Conservation (phyloP, 2,888 invertebrate species). For the Gandaritis pyraliata region DNA sequence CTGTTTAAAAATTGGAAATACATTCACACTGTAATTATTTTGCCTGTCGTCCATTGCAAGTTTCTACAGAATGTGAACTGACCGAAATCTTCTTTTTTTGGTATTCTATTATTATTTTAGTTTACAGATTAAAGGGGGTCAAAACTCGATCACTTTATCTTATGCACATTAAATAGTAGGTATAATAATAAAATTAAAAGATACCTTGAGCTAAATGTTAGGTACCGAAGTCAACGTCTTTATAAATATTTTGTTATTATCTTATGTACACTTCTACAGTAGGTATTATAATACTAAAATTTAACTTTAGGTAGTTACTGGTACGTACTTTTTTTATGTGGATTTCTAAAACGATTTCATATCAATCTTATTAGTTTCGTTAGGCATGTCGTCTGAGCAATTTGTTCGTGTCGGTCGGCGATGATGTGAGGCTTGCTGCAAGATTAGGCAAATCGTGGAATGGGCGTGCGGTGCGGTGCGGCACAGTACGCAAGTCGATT, state of each 20-base stretch:
- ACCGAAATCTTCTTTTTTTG: background rate
- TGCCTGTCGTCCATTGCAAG: slow-evolving; percentile 6
- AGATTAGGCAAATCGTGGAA: slow-evolving; percentile 50
- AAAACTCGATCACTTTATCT: slow-evolving; percentile 1
- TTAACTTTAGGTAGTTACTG: too few species aligned
- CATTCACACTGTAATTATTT: background rate
- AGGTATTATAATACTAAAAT: too few species aligned
- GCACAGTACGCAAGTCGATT: slow-evolving; percentile 50
- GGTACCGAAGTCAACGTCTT: too few species aligned
- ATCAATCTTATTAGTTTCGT: background rate
- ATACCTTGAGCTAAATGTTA: too few species aligned
- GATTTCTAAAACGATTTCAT: background rate
- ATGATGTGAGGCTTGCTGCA: slow-evolving; percentile 40
- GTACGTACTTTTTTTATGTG: background rate
- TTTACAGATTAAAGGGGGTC: background rate
- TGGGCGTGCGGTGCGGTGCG: slow-evolving; percentile 51
- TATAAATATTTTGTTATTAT: too few species aligned
- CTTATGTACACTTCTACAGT: too few species aligned
- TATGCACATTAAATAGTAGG: too few species aligned
- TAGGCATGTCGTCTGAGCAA: slow-evolving; percentile 13
- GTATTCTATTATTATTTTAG: too few species aligned
- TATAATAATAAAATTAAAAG: too few species aligned
- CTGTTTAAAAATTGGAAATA: slow-evolving; percentile 3
- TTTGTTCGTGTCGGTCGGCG: slow-evolving; percentile 18
- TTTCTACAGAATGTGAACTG: background rate